These are phyloP conservation scores for Sericinus montela DNA, from an alignment of 2,888 invertebrate species.

Conservation along the genomic window DNA sequence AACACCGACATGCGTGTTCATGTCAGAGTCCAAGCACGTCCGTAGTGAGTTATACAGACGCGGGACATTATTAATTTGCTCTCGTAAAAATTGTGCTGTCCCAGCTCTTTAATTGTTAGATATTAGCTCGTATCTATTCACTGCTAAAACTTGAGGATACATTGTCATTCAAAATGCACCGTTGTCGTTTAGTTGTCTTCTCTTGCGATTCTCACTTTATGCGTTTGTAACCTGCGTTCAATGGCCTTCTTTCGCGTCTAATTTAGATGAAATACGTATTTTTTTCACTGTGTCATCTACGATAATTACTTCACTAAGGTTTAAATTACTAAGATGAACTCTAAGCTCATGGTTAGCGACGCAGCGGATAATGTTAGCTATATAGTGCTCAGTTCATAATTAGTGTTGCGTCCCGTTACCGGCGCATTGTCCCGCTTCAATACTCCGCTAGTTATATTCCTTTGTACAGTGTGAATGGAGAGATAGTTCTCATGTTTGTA, in stretches of 20 bases:
- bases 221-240: not conserved
- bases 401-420: constrained; percentile 70
- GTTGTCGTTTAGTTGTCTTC: too few relatives aligned
- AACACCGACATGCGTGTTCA: constrained; percentile 35
- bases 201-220: not conserved
- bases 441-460: constrained; percentile 60
- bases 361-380: constrained; percentile 27
- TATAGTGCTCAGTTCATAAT: constrained; percentile 65
- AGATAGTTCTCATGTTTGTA: constrained; percentile 58
- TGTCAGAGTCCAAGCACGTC: constrained; percentile 52
- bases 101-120: constrained; percentile 12
- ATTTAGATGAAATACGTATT: too few relatives aligned
- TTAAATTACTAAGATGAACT: constrained; percentile 33
- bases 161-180: not conserved
- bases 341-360: constrained; percentile 30
- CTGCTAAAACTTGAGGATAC: not conserved
- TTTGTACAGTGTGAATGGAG: constrained; percentile 62
- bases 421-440: constrained; percentile 65
- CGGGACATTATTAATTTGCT: constrained; percentile 38
- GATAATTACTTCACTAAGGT: not conserved
- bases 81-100: constrained; percentile 27
- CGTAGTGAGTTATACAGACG: constrained; percentile 37
- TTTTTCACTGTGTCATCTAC: too few relatives aligned
- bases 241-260: not conserved
- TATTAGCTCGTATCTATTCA: constrained; percentile 18